A percentile compares a stretch with the other conserved stretches of the same genome.
Conservation (phyloP, 2,797 vertebrate genomes). For the Percopsis omiscomaycus region DNA sequence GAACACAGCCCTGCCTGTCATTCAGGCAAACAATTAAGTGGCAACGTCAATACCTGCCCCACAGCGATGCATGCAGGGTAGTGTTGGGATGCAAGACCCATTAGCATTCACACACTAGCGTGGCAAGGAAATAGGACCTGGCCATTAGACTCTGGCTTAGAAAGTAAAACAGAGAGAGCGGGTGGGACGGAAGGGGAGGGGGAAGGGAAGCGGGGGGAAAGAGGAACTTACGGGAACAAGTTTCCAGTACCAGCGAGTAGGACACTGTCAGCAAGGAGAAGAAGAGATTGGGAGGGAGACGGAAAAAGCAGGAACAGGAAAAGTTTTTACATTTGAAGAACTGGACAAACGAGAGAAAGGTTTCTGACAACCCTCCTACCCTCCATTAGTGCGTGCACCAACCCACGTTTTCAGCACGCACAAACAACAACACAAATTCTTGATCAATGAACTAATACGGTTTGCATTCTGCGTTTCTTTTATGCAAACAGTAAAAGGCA, state of each 20-base stretch:
- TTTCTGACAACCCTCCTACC: constrained; percentile 12
- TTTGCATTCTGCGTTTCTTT: constrained; percentile 6
- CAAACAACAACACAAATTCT: neutral
- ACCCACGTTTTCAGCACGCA: neutral
- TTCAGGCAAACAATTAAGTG: constrained; percentile 55
- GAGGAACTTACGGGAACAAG: constrained; percentile 85
- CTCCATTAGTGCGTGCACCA: neutral
- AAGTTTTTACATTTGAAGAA: constrained; percentile 56
- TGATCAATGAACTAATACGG: neutral
- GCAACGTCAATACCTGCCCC: constrained; percentile 36
- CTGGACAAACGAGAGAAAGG: constrained; percentile 55
- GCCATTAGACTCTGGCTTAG: constrained; percentile 54
- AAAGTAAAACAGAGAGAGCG: constrained; percentile 64
- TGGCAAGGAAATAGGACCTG: constrained; percentile 62
- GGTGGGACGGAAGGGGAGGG: constrained; percentile 62
- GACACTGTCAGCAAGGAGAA: constrained; percentile 76
- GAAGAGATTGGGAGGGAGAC: constrained; percentile 58
- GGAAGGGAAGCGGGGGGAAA: constrained; percentile 58
- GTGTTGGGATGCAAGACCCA: constrained; percentile 32
- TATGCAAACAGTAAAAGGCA: constrained; percentile 3
- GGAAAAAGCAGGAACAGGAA: constrained; percentile 79
- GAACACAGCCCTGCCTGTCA: constrained; percentile 14
- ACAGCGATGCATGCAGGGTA: constrained; percentile 36
- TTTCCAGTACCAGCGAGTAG: constrained; percentile 86
- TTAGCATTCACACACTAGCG: constrained; percentile 42